Percentiles rank a stretch among this genome's conserved stretches.
Evolutionary conservation across 2,797 vertebrate species (phyloP).

Genomic region (Denticeps clupeoides): DNA sequence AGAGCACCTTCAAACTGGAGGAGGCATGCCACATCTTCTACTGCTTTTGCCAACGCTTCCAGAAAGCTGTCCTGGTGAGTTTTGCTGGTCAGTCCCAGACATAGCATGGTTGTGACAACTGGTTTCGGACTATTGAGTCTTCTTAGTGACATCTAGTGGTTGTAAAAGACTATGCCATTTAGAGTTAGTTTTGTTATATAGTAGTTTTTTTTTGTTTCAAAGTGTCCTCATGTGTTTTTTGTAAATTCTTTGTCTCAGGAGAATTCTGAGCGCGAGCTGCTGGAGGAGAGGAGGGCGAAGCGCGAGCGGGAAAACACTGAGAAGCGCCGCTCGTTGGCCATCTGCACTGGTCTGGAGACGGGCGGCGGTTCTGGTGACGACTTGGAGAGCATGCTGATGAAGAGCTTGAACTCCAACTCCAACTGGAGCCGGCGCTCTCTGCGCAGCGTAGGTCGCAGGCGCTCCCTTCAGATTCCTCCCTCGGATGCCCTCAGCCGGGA

Average conservation of each 20-base stretch:
- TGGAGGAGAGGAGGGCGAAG: conserved; percentile 60
- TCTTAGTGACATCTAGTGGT: too few species aligned
- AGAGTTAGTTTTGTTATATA: too few species aligned
- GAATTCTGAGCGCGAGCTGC: conserved; percentile 61
- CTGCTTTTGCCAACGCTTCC: conserved; percentile 62
- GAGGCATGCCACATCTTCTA: conserved; percentile 64
- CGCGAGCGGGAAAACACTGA: conserved; percentile 56
- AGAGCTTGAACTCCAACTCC: conserved; percentile 54
- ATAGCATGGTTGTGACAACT: too few species aligned
- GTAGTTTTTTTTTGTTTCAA: too few species aligned
- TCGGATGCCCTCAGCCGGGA: background rate
- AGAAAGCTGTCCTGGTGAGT: conserved; percentile 61
- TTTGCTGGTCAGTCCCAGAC: too few species aligned
- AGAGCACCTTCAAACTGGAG: conserved; percentile 61
- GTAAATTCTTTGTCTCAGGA: conserved; percentile 45
- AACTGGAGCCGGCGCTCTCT: conserved; percentile 55
- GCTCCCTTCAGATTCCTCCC: conserved; percentile 31
- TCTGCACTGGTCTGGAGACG: conserved; percentile 49
- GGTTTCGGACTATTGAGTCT: too few species aligned
- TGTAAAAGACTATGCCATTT: too few species aligned
- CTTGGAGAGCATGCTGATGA: conserved; percentile 61
- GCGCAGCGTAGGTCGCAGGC: conserved; percentile 41
- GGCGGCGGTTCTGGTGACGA: conserved; percentile 39
- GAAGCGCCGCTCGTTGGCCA: conserved; percentile 61
- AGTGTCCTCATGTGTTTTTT: background rate